These are phyloP conservation scores for Melanostoma mellinum DNA, from an alignment of 2,888 invertebrate species.

Conservation along the genomic window DNA sequence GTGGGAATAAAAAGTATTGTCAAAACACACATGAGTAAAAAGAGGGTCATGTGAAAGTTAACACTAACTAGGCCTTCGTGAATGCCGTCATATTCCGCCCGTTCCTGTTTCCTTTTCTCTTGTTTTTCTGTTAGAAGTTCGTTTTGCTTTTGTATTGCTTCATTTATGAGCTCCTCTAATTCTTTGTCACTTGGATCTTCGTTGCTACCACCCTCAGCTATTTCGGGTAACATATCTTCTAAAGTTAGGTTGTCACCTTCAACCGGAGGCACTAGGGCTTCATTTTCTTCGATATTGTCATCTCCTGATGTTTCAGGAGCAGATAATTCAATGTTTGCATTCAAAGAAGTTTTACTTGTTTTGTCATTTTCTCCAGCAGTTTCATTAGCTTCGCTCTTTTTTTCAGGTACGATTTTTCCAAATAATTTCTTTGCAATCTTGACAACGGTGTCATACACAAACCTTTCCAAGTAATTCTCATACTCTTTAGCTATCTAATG, in stretches of 20 bases:
- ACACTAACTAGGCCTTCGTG: conserved; percentile 82
- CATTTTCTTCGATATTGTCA: conserved; percentile 40
- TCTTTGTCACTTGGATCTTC: conserved; percentile 61
- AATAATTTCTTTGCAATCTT: conserved; percentile 77
- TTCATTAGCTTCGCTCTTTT: not conserved
- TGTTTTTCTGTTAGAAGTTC: conserved; percentile 61
- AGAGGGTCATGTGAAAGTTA: conserved; percentile 89
- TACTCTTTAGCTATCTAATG: conserved; percentile 84
- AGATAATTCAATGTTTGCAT: no score
- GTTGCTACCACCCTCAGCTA: not conserved
- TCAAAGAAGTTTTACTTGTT: no score
- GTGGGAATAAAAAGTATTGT: conserved; percentile 88
- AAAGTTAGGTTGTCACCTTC: not conserved
- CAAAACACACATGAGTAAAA: conserved; percentile 86
- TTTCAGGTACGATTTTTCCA: conserved; percentile 49
- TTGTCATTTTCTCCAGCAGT: not conserved
- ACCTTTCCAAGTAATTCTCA: conserved; percentile 86
- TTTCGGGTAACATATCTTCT: not conserved
- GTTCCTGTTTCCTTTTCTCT: conserved; percentile 72
- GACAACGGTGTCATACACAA: conserved; percentile 82
- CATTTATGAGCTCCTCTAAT: conserved; percentile 73
- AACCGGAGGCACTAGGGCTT: not conserved
- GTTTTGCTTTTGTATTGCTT: conserved; percentile 71
- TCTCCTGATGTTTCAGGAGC: not conserved
- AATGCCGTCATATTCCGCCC: conserved; percentile 75